Percentiles rank a stretch among this genome's conserved stretches.
Conservation (phyloP, 2,888 invertebrate species). For the Plutella xylostella region DNA sequence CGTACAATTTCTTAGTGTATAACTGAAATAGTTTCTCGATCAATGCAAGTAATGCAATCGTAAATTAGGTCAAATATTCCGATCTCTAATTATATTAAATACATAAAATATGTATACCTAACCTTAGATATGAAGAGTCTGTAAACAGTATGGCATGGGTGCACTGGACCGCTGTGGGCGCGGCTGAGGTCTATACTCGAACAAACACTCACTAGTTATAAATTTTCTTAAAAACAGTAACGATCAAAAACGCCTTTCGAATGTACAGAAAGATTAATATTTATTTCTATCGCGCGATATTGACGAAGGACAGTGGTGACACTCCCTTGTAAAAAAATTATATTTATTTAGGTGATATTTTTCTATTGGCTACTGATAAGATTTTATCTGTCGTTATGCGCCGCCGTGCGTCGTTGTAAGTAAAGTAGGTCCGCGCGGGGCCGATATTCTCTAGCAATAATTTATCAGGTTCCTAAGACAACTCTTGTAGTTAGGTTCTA, state of each 20-base stretch:
- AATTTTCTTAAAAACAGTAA: constrained; percentile 1
- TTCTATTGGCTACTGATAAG: constrained; percentile 69
- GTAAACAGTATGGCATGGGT: too few relatives aligned
- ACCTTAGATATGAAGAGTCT: too few relatives aligned
- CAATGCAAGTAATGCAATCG: too few relatives aligned
- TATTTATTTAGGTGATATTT: constrained; percentile 71
- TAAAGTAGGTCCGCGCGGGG: constrained; percentile 33
- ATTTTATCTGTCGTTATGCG: constrained; percentile 58
- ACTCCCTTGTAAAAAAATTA: constrained; percentile 48
- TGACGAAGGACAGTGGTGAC: constrained; percentile 12
- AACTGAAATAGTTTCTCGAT: too few relatives aligned
- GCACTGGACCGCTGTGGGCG: too few relatives aligned
- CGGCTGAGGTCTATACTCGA: too few relatives aligned
- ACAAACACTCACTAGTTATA: constrained; percentile 6
- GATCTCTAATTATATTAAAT: too few relatives aligned
- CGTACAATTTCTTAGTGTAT: too few relatives aligned
- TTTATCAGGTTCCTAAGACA: constrained; percentile 70
- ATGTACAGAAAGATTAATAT: constrained; percentile 24
- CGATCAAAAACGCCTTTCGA: constrained; percentile 8
- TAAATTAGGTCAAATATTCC: too few relatives aligned
- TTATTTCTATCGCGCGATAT: constrained; percentile 26
- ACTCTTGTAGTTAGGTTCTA: constrained; percentile 67
- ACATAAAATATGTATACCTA: too few relatives aligned
- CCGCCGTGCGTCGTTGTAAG: constrained; percentile 34
- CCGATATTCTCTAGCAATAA: constrained; percentile 61